These are phyloP conservation scores for Manacus vitellinus DNA, from an alignment of 2,113 vertebrate species.

Conservation along the genomic window DNA sequence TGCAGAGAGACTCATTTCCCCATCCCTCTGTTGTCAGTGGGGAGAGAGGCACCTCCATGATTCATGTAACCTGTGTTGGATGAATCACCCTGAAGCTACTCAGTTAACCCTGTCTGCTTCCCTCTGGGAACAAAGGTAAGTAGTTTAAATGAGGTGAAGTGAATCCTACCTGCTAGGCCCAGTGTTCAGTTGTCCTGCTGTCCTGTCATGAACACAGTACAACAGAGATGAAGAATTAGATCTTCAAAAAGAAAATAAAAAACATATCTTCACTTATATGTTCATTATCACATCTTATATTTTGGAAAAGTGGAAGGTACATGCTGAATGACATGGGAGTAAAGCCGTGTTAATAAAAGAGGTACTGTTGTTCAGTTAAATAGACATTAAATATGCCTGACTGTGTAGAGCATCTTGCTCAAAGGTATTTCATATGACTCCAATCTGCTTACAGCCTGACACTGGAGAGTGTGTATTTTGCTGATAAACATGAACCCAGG, in stretches of 20 bases:
- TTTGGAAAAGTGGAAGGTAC: neutral
- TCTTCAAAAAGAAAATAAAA: neutral
- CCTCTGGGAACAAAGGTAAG: neutral
- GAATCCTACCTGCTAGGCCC: neutral
- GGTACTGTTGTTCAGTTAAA: neutral
- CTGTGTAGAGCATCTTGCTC: neutral
- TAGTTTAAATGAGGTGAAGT: neutral
- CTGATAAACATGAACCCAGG: conserved; percentile 34
- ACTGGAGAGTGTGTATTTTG: neutral
- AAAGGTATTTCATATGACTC: neutral
- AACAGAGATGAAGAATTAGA: neutral
- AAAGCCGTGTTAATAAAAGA: neutral
- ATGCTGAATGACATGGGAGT: neutral
- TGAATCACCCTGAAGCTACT: neutral
- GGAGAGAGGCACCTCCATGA: neutral
- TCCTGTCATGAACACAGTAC: neutral
- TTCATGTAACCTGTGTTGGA: neutral
- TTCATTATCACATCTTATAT: neutral
- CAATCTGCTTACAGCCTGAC: neutral
- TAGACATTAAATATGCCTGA: neutral
- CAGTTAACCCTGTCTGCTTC: neutral
- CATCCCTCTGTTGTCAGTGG: neutral
- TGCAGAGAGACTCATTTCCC: neutral
- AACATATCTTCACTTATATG: neutral
- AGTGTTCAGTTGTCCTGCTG: neutral